These are phyloP conservation scores for Cyrtodaria siliqua DNA, from an alignment of 2,888 invertebrate genomes.

Conservation along the genomic window DNA sequence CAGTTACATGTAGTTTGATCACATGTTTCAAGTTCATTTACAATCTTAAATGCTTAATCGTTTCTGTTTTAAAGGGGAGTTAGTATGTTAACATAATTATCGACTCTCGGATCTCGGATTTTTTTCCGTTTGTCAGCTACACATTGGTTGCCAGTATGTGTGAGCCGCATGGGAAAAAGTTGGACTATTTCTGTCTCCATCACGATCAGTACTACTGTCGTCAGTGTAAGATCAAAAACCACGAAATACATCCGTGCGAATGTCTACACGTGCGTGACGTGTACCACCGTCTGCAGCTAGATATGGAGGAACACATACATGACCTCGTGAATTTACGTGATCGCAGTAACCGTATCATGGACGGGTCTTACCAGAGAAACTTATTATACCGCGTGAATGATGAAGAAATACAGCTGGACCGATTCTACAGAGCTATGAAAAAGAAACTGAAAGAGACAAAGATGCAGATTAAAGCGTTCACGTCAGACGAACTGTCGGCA, in stretches of 20 bases:
- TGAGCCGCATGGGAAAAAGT: conserved; percentile 48
- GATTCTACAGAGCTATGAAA: conserved; percentile 57
- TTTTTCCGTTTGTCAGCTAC: no score
- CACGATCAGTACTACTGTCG: conserved; percentile 54
- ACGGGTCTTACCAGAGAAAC: conserved; percentile 56
- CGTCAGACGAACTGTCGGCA: conserved; percentile 52
- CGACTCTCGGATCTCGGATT: no score
- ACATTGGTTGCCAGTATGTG: conserved; percentile 48
- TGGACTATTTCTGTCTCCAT: conserved; percentile 56
- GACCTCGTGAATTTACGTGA: conserved; percentile 47
- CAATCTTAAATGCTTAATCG: no score
- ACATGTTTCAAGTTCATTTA: no score
- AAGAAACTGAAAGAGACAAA: conserved; percentile 53
- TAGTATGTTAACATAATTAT: no score
- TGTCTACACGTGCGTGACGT: conserved; percentile 53
- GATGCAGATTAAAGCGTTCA: conserved; percentile 51
- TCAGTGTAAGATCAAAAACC: conserved; percentile 38
- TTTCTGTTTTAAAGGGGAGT: no score
- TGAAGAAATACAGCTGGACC: conserved; percentile 54
- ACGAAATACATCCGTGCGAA: conserved; percentile 53
- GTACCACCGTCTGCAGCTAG: conserved; percentile 51
- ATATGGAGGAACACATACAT: conserved; percentile 53
- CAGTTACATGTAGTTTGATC: no score
- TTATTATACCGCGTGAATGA: conserved; percentile 50
- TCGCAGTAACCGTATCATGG: conserved; percentile 40